Evolutionary conservation across 2,797 vertebrate species (phyloP), one percentile per base, ranked within the genome.

Genomic region (Poecile montanus): DNA sequence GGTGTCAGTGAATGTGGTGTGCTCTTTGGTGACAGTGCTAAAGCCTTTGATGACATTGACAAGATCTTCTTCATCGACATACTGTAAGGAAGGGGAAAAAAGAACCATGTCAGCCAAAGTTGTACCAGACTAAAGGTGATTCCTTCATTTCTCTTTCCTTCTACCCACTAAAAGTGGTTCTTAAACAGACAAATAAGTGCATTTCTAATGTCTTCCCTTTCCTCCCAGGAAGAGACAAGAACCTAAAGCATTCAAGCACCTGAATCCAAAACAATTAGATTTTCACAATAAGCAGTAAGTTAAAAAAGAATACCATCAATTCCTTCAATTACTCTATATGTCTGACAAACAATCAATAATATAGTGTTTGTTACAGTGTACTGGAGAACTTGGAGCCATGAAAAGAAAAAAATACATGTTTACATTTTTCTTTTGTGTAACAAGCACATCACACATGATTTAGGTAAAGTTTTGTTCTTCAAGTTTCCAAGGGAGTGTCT

Each of bases 1-100:
- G 57, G 99, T 99, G 95, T 99, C 99, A 0, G 98, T 99, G 97
- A 99, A 99, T 30, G 98, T 97, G 67, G 99, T 98, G 76, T 98
- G 99, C 63, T 99, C 99, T 95, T 99, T 99, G 67, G 98, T 99
- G 89, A 98, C 98, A 0, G 99, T 99, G 96, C 98, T 99, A 97
- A 99, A 98, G 73, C 98, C 98, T 96, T 99, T 99, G 95, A 99
- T 98, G 80, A 98, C 97, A 10, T 98, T 99, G 79, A 98, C 98
- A 82, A 99, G 97, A 81, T 99, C 98, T 6, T 99, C 99, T 91
- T 99, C 99, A 71, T 99, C 99, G 83, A 97, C 97, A 21, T 98
- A 99, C 99, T 95, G 77, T 47, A 99, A 98, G 45, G 88, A 95
- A 40, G 87, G 26, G 8, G 12, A 7, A 45, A 58, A 50, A 58